Evolutionary conservation across 1,140 invertebrate species (phyloP), one percentile per base, ranked within the genome.

Genomic region (Drosophila athabasca): DNA sequence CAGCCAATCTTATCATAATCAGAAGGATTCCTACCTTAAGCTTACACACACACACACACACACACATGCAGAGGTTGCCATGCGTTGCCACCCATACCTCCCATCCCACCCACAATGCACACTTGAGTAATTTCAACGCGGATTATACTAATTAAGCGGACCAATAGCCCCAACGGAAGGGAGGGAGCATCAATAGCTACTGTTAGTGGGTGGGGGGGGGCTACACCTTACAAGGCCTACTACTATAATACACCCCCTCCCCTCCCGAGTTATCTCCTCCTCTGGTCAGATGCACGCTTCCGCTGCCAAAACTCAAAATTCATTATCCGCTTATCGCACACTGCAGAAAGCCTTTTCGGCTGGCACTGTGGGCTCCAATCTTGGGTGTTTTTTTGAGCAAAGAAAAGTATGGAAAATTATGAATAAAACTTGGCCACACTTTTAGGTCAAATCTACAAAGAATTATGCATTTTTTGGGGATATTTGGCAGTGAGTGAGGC

Each of bases 91-190:
- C 39, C 15, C 35, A 19, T 48, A 6, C 52, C 58, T 8, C 24
- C 17, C 9, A 24, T 5, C 24, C 60, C 59, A 31, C 29, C 57
- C 69, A 82, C 82, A 82, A 77, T 87, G 82, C 75, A 85, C 82
- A 85, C 82, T 87, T 82, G 82, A 85, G 82, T 88, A 88, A 88
- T 83, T 88, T 76, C 83, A 88, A 79, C 83, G 83, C 83, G 83
- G 83, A 88, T 88, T 88, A 88, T 88, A 88, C 83, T 88, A 88
- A 88, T 88, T 88, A 88, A 88, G 83, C 83, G 83, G 61, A 24
- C 75, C 76, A 79, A 70, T 69, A 76, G 65, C 50, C 64, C 15
- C 11, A 41, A 39, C 31, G 52, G 35, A 13, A 5, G n/a, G 54
- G 44, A 31, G 13, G 29, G 26, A 4, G 17, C 26, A 7, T 7